Base-by-base conservation (phyloP, 2,888 invertebrate species). In the Cosmopolites sordidus region DNA sequence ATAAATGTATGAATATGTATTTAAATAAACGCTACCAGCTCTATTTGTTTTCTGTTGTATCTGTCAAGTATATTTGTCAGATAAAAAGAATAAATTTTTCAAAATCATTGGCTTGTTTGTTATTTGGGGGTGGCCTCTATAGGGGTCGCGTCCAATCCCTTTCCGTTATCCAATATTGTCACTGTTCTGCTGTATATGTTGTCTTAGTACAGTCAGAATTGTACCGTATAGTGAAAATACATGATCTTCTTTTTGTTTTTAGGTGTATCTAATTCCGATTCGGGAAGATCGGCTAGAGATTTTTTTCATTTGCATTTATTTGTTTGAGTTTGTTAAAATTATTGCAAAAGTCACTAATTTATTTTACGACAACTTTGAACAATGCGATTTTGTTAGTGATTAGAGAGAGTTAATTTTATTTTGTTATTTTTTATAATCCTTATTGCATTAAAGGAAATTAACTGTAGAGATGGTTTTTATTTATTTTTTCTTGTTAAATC, bases 1-100 rank as follows among this genome's bases (percentile, higher is more conserved):
- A 73, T 74, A 74, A 74, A 74, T 75, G 74, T 75, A 75, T 74
- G 73, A 74, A 75, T 74, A 75, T 75, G 74, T 75, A 75, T 73
- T 73, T 71, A 74, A 70, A 73, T 73, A 73, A 74, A 72, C 71
- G 74, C 73, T 74, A 73, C 73, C 73, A 64, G 73, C 73, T 74
- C 73, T 75, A 73, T 66, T 74, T 73, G 73, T 74, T 75, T 74
- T 74, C 72, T 74, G 73, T 75, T 75, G 73, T 73, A 73, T 74
- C 74, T 73, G 73, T 69, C 70, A 72, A 73, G 67, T 70, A 72
- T 73, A 70, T 67, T 71, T 73, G 72, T 74, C 73, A 70, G 73
- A 73, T 73, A 52, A 55, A n/a, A 73, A 72, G 63, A 73, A 73
- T 73, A 75, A 75, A 74, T 74, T 73, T 73, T 73, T 73, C 69